A percentile compares a stretch with the other conserved stretches of the same genome.
Evolutionary conservation across 2,888 invertebrate species (phyloP).

Genomic region (Metacarcinus magister): DNA sequence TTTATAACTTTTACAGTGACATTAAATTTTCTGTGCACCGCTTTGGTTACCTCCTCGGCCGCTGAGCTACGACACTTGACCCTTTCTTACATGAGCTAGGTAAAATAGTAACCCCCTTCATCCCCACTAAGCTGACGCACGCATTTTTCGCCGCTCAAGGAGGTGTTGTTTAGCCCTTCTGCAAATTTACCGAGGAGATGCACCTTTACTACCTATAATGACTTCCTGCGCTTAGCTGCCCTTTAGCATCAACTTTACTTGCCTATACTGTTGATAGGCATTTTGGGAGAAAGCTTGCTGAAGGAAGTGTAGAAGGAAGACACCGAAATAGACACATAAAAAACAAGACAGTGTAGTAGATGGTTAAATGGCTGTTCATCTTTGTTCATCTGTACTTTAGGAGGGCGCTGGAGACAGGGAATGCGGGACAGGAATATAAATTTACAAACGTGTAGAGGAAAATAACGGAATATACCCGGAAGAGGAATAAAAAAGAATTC

Average conservation of each 20-base stretch:
- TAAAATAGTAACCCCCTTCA: neutral
- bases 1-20: too few relatives aligned
- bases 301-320: neutral
- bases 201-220: neutral
- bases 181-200: neutral
- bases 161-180: neutral
- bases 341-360: neutral
- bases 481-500: neutral
- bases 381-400: neutral
- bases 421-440: neutral
- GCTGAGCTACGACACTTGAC: neutral
- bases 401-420: neutral
- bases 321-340: neutral
- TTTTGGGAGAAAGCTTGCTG: neutral
- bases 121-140: conserved; percentile 8
- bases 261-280: neutral
- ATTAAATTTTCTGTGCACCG: neutral
- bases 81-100: neutral
- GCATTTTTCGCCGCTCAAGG: neutral
- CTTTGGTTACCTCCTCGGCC: neutral
- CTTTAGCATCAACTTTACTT: neutral
- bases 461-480: neutral
- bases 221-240: neutral
- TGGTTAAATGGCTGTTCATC: neutral
- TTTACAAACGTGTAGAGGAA: neutral